phyloP scores from a whole-genome alignment of 2,797 vertebrate species.

The Scyliorhinus canicula region DNA sequence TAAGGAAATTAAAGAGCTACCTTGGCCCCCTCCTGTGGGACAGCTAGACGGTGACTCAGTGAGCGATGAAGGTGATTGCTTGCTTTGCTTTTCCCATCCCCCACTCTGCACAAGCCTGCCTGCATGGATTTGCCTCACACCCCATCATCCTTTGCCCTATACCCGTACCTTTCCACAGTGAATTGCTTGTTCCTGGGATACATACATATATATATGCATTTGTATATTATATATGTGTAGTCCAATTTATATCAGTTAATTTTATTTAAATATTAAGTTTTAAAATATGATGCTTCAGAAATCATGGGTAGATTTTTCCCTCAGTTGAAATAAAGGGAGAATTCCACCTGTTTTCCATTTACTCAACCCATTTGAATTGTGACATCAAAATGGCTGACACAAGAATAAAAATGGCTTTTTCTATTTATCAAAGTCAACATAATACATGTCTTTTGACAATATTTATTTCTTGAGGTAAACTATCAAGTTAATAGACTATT shows the following conservation, averaged over 20 bases:
- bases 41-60: conserved; percentile 60
- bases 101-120: conserved; percentile 30
- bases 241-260: not conserved
- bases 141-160: not conserved
- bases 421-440: not conserved
- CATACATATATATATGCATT: not conserved
- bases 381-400: not conserved
- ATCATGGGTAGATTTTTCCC: not conserved
- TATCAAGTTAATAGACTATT: not conserved
- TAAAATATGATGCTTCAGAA: not conserved
- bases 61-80: conserved; percentile 66
- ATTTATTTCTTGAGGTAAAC: conserved; percentile 8
- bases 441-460: not conserved
- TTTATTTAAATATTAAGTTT: not conserved
- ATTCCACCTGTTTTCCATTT: not conserved
- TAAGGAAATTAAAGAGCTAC: conserved; percentile 60
- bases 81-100: conserved; percentile 38
- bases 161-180: not conserved
- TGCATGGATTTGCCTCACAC: conserved; percentile 32
- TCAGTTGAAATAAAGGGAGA: not conserved
- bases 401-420: not conserved
- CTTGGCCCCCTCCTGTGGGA: conserved; percentile 65
- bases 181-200: conserved; percentile 11
- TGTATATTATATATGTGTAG: not conserved
- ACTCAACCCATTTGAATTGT: not conserved